phyloP scores from a whole-genome alignment of 2,888 invertebrate genomes.

The Litoditis marina region DNA sequence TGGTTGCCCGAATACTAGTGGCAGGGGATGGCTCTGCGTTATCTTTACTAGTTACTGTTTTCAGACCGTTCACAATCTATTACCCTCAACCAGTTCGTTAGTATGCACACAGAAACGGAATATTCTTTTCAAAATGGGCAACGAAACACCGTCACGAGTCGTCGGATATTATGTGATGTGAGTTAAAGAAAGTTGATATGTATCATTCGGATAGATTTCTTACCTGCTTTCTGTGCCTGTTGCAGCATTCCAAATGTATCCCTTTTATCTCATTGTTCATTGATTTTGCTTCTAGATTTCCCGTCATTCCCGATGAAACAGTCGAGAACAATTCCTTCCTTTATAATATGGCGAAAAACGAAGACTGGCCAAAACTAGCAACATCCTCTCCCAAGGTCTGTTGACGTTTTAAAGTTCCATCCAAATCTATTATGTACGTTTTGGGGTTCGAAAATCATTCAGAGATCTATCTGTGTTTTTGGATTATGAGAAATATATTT shows the following conservation, averaged over 20 bases:
- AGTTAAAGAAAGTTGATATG: constrained; percentile 26
- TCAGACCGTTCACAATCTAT: too few species aligned
- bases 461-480: too few species aligned
- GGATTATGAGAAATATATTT: neutral
- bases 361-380: constrained; percentile 57
- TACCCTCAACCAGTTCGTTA: too few species aligned
- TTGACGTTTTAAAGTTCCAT: neutral
- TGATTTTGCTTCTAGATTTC: constrained; percentile 39
- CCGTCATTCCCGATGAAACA: constrained; percentile 58
- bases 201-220: neutral
- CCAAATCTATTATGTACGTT: too few species aligned
- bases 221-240: neutral
- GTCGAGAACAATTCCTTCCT: constrained; percentile 57
- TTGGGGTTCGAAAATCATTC: too few species aligned
- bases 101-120: constrained; percentile 37
- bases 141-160: constrained; percentile 48
- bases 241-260: neutral
- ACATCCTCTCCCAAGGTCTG: constrained; percentile 46
- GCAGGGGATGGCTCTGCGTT: too few species aligned
- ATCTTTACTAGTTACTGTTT: too few species aligned
- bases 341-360: constrained; percentile 55
- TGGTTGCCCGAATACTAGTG: too few species aligned
- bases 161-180: constrained; percentile 55
- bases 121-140: constrained; percentile 56
- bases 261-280: neutral